Evolutionary conservation across 2,113 vertebrate genomes (phyloP).

Genomic region (Macquaria australasica): DNA sequence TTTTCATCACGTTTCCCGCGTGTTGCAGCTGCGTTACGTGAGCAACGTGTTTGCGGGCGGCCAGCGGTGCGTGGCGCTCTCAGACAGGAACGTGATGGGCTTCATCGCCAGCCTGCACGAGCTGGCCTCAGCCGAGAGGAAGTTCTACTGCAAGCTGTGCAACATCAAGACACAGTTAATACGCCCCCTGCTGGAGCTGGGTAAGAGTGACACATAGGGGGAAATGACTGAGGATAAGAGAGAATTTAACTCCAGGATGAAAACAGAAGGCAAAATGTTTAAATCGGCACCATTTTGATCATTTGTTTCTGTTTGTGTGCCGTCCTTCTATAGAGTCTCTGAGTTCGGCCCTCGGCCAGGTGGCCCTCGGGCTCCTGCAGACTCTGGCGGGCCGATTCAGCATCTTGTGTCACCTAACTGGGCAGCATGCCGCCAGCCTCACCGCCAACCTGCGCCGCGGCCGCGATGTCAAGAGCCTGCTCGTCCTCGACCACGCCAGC

Average conservation of each 20-base stretch:
- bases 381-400: constrained; percentile 89
- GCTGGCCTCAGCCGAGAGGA: constrained; percentile 92
- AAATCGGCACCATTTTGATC: not conserved
- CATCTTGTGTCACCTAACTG: constrained; percentile 93
- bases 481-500: constrained; percentile 89
- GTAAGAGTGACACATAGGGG: constrained; percentile 76
- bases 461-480: constrained; percentile 88
- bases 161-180: constrained; percentile 91
- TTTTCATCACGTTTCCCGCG: not conserved
- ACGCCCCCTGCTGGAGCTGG: constrained; percentile 93
- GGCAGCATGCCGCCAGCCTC: constrained; percentile 93
- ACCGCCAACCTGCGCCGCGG: constrained; percentile 90
- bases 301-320: not conserved
- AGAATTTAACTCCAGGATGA: not conserved
- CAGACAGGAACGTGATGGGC: constrained; percentile 93
- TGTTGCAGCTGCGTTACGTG: constrained; percentile 91
- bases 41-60: constrained; percentile 92
- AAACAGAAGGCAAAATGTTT: too few species aligned
- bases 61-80: constrained; percentile 86
- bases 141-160: constrained; percentile 92
- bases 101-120: constrained; percentile 96
- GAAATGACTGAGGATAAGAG: not conserved
- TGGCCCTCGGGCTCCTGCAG: constrained; percentile 88
- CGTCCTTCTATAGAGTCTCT: constrained; percentile 87
- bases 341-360: constrained; percentile 80